These are phyloP conservation scores for Lepidurus arcticus DNA, from an alignment of 1,140 invertebrate genomes.

Conservation along the genomic window DNA sequence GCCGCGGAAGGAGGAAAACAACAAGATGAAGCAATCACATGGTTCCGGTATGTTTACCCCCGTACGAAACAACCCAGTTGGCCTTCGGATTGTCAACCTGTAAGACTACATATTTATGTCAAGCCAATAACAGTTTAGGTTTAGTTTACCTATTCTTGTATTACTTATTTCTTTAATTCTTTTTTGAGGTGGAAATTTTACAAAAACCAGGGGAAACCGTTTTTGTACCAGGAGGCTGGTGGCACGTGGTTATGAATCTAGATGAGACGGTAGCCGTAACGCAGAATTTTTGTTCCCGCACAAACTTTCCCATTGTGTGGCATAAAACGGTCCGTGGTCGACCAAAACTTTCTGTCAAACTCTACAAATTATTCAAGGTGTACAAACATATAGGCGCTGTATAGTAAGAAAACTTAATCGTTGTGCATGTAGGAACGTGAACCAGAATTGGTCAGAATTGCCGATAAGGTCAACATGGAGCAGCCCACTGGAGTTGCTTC, in stretches of 20 bases:
- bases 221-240: conserved; percentile 96
- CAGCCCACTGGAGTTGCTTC: conserved; percentile 86
- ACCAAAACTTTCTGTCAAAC: conserved; percentile 87
- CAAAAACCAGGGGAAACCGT: conserved; percentile 96
- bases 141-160: conserved; percentile 15
- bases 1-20: conserved; percentile 87
- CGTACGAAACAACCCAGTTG: conserved; percentile 79
- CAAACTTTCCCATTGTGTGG: conserved; percentile 93
- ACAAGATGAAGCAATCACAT: conserved; percentile 94
- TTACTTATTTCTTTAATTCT: not conserved
- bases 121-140: not conserved
- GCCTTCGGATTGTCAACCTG: conserved; percentile 85
- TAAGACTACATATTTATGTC: conserved; percentile 45
- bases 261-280: conserved; percentile 95
- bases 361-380: conserved; percentile 63
- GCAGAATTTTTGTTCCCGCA: conserved; percentile 93
- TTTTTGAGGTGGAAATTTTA: conserved; percentile 79
- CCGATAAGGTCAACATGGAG: conserved; percentile 78
- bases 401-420: not conserved
- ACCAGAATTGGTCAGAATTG: conserved; percentile 73
- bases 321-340: conserved; percentile 93
- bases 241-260: conserved; percentile 97
- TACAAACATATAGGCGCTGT: conserved; percentile 29
- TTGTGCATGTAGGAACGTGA: conserved; percentile 54
- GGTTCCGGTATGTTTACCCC: conserved; percentile 97